These are phyloP conservation scores for Drosophila helvetica DNA, from an alignment of 2,888 invertebrate genomes.

Conservation along the genomic window DNA sequence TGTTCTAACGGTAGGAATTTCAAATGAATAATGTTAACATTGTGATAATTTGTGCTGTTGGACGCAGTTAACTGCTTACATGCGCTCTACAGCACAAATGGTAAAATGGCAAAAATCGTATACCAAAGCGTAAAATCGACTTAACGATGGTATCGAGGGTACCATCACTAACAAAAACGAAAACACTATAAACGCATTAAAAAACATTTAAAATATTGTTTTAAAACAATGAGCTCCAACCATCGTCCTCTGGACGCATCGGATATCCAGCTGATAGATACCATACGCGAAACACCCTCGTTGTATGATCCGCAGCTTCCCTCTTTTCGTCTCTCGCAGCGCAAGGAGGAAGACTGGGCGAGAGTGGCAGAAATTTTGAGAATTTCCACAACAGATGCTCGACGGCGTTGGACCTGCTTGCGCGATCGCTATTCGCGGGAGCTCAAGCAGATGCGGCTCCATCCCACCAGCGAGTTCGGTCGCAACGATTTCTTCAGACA, in stretches of 20 bases:
- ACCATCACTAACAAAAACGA: constrained; percentile 1
- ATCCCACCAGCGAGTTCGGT: constrained; percentile 75
- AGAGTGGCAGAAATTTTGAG: constrained; percentile 75
- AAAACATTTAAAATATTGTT: constrained; percentile 35
- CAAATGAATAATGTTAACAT: too few relatives aligned
- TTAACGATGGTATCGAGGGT: too few relatives aligned
- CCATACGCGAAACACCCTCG: constrained; percentile 78
- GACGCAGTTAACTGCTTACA: too few relatives aligned
- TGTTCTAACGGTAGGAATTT: too few relatives aligned
- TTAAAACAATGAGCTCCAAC: constrained; percentile 69
- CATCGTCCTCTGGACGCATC: constrained; percentile 78
- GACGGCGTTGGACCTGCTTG: constrained; percentile 83
- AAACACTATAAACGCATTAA: constrained; percentile 5
- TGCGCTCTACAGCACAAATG: too few relatives aligned
- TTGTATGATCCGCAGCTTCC: constrained; percentile 82
- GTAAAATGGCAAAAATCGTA: too few relatives aligned
- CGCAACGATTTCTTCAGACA: constrained; percentile 79
- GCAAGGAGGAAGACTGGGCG: constrained; percentile 82
- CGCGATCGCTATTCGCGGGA: constrained; percentile 84
- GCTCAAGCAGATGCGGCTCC: constrained; percentile 78
- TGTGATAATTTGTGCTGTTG: too few relatives aligned
- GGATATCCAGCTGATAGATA: constrained; percentile 78
- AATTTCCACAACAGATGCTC: constrained; percentile 69
- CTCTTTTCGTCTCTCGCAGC: constrained; percentile 81
- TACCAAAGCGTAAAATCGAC: too few relatives aligned